Percentiles rank a stretch among this genome's conserved stretches.
Evolutionary conservation across 2,113 vertebrate species (phyloP).

Genomic region (Typhlomys cinereus): DNA sequence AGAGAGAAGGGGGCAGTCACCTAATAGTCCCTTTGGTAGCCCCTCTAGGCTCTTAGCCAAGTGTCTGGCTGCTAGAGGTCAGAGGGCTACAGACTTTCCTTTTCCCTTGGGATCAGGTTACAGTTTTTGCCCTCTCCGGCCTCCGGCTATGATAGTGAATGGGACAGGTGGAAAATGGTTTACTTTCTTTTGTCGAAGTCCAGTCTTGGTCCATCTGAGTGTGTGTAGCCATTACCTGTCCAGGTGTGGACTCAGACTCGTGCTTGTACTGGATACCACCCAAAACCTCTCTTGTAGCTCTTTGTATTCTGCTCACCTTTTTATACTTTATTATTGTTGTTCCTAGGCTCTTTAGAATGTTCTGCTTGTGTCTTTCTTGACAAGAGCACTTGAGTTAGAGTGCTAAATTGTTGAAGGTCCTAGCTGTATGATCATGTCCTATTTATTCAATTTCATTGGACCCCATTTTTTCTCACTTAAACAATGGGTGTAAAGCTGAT

Average conservation of each 20-base stretch:
- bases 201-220: neutral
- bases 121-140: neutral
- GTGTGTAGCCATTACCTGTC: neutral
- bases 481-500: constrained; percentile 20
- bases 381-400: constrained; percentile 23
- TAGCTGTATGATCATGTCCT: constrained; percentile 11
- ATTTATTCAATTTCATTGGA: constrained; percentile 5
- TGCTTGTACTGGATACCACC: neutral
- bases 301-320: neutral
- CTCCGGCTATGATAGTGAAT: neutral
- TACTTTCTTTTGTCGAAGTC: neutral
- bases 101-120: constrained; percentile 57
- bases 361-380: neutral
- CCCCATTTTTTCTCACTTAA: constrained; percentile 51
- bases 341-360: neutral
- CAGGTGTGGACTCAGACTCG: neutral
- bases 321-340: neutral
- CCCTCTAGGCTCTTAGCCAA: constrained; percentile 66
- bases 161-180: neutral
- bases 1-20: constrained; percentile 59
- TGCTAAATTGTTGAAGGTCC: neutral
- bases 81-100: constrained; percentile 41
- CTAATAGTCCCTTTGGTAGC: constrained; percentile 60
- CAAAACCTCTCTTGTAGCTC: neutral
- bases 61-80: constrained; percentile 62